phyloP scores from a whole-genome alignment of 2,888 invertebrate genomes.

The Globia sparganii region DNA sequence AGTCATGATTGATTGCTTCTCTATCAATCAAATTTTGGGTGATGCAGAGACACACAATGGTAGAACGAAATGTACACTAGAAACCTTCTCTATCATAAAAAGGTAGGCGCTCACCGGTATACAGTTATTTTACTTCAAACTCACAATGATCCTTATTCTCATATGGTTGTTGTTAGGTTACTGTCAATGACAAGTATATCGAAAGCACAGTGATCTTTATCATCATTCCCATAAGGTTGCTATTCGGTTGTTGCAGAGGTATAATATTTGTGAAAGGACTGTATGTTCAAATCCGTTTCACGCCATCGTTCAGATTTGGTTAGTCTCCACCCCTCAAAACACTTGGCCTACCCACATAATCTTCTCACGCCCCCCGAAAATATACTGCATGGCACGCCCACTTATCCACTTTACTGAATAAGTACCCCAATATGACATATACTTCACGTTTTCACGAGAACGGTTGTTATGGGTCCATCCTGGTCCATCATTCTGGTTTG shows the following conservation, averaged over 20 bases:
- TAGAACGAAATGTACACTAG: not conserved
- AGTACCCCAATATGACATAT: not conserved
- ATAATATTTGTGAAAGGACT: not conserved
- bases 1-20: too few relatives aligned
- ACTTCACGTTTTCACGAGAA: not conserved
- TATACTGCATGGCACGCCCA: constrained; percentile 8
- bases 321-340: not conserved
- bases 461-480: too few relatives aligned
- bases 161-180: not conserved
- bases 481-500: too few relatives aligned
- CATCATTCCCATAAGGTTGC: not conserved
- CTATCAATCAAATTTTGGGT: not conserved
- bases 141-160: not conserved
- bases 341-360: not conserved
- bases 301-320: not conserved
- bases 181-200: not conserved
- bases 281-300: not conserved
- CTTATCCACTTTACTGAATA: not conserved
- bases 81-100: not conserved
- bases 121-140: not conserved
- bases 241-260: not conserved
- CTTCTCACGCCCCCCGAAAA: constrained; percentile 23
- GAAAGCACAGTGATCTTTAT: not conserved
- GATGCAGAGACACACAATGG: not conserved
- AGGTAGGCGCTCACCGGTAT: not conserved